Conservation (phyloP, 2,797 vertebrate genomes). For the Sphaeramia orbicularis region DNA sequence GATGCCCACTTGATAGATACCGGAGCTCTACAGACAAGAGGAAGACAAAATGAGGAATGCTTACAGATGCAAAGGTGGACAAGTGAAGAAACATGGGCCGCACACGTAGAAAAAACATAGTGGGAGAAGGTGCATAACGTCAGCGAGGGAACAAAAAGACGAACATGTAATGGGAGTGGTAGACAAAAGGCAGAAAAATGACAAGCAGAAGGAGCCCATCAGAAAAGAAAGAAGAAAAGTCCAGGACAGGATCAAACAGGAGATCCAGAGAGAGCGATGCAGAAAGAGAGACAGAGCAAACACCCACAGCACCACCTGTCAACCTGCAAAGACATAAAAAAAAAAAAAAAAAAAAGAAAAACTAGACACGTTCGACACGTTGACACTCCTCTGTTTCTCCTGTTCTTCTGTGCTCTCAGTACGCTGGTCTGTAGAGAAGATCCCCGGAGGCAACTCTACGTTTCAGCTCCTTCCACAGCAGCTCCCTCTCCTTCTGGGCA, state of each 20-base stretch:
- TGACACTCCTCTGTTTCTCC: slow-evolving; percentile 37
- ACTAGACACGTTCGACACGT: slow-evolving; percentile 16
- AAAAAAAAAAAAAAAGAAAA: slow-evolving; percentile 4
- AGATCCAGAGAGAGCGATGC: slow-evolving; percentile 25
- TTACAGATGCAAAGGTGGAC: slow-evolving; percentile 40
- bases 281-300: slow-evolving; percentile 34
- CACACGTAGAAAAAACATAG: slow-evolving; percentile 8
- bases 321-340: slow-evolving; percentile 22
- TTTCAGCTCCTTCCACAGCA: slow-evolving; percentile 92
- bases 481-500: slow-evolving; percentile 83
- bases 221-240: slow-evolving; percentile 15
- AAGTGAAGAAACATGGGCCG: slow-evolving; percentile 15
- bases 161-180: not conserved
- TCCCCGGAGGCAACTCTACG: slow-evolving; percentile 83
- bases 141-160: not conserved
- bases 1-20: slow-evolving; percentile 79
- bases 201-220: slow-evolving; percentile 39
- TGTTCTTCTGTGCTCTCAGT: slow-evolving; percentile 57
- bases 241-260: slow-evolving; percentile 26
- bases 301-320: slow-evolving; percentile 48
- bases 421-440: slow-evolving; percentile 78
- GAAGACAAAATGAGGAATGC: slow-evolving; percentile 60
- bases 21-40: slow-evolving; percentile 41
- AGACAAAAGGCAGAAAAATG: slow-evolving; percentile 28
- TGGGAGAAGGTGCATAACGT: slow-evolving; percentile 15